These are phyloP conservation scores for Lithophane socia DNA, from an alignment of 2,888 invertebrate genomes.

Conservation along the genomic window DNA sequence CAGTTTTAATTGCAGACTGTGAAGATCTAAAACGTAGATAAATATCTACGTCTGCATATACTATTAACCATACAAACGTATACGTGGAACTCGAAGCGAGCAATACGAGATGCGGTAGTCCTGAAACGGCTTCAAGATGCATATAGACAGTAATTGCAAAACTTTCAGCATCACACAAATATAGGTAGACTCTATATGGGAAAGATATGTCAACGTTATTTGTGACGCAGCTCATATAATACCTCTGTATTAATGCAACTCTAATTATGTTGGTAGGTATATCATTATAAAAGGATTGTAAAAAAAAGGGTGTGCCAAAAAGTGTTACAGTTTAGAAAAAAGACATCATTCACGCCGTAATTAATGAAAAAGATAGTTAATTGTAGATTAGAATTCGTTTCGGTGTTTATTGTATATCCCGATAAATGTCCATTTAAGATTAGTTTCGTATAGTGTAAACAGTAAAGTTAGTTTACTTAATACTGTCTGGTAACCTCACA, in stretches of 20 bases:
- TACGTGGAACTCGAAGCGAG: conserved; percentile 28
- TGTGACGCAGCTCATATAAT: not conserved
- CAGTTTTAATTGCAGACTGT: not conserved
- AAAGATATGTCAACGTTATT: not conserved
- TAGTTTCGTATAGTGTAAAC: no score
- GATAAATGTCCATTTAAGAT: no score
- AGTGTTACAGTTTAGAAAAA: not conserved
- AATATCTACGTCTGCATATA: not conserved
- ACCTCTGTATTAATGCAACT: no score
- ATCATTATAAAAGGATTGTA: no score
- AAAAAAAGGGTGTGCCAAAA: not conserved
- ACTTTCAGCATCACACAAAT: conserved; percentile 38
- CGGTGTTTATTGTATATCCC: no score
- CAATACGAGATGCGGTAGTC: conserved; percentile 42
- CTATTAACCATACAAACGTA: not conserved
- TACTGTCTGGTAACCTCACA: no score
- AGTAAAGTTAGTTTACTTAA: no score
- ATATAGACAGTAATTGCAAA: conserved; percentile 58
- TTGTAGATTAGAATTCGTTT: no score
- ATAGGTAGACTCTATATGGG: conserved; percentile 1
- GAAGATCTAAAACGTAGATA: not conserved
- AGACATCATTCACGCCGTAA: not conserved
- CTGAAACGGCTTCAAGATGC: conserved; percentile 41
- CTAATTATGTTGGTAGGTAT: not conserved
- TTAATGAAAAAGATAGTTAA: no score